Evolutionary conservation across 2,888 invertebrate genomes (phyloP), one percentile per base, ranked within the genome.

Genomic region (Disparrhopalites patrizii): DNA sequence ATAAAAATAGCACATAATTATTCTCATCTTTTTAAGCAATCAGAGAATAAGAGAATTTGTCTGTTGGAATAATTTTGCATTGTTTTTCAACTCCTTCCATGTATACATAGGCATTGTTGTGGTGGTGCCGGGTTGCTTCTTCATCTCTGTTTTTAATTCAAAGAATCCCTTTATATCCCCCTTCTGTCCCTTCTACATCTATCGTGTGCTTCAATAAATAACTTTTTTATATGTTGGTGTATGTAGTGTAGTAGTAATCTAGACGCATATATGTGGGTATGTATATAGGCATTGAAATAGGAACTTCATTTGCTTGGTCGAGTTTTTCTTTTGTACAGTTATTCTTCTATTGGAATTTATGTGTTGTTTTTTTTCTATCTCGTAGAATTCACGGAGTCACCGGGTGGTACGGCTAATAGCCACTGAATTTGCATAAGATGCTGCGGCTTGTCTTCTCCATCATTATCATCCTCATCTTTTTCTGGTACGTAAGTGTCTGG

Each of bases 401-500:
- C 43, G 43, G 43, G 43, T 43, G 43, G 43, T 43, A 43, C 43
- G 20, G 43, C 43, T 43, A 43, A 43, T 43, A 43, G 43, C 43
- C 43, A 43, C 43, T 43, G 43, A 43, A 43, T 43, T 43, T 43
- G 43, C 43, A 43, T 43, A 43, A 43, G 43, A 15, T 10, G 43
- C 43, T 43, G 7, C 15, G 43, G 43, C 15, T 43, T 20, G 43
- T 43, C 43, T 43, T 15, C 43, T 36, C 15, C 15, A 36, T 36
- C 15, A 10, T 36, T 36, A 36, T 36, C 7, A 10, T 36, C 36
- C 15, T 36, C 36, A 36, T 43, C 20, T 43, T 43, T 43, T 43
- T 43, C n/a, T n/a, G n/a, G 43, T 43, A 15, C 5, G 43, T n/a
- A n/a, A n/a, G n/a, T n/a, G n/a, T n/a, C n/a, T n/a, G n/a, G n/a